Evolutionary conservation across 2,888 invertebrate genomes (phyloP).

Genomic region (Tinea pellionella): DNA sequence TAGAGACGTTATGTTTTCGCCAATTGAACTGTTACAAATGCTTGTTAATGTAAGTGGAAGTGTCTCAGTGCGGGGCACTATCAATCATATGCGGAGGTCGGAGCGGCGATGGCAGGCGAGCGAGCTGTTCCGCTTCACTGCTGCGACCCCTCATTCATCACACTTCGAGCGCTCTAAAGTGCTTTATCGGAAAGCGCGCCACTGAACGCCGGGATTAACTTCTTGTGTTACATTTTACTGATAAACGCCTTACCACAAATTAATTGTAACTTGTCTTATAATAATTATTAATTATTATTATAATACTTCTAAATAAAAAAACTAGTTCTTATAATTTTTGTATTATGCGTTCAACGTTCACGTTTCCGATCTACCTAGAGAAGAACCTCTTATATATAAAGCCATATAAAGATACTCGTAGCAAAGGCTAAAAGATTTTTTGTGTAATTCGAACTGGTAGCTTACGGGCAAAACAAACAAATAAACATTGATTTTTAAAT

Average conservation of each 20-base stretch:
- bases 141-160: constrained; percentile 53
- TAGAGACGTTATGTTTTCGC: neutral
- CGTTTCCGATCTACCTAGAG: no score
- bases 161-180: constrained; percentile 59
- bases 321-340: no score
- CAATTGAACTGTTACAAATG: constrained; percentile 10
- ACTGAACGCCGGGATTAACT: constrained; percentile 25
- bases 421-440: no score
- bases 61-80: constrained; percentile 25
- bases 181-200: constrained; percentile 34
- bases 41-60: constrained; percentile 9
- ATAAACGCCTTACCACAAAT: neutral
- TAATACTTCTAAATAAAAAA: no score
- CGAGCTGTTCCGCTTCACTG: constrained; percentile 42
- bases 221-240: constrained; percentile 13
- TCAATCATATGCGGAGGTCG: constrained; percentile 43
- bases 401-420: no score
- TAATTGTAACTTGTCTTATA: neutral
- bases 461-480: no score
- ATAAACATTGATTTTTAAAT: no score
- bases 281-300: no score
- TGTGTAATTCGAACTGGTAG: no score
- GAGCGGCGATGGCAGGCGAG: constrained; percentile 18
- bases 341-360: no score
- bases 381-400: no score